Conservation (phyloP, 2,797 vertebrate species). For the Neoniphon sammara region DNA sequence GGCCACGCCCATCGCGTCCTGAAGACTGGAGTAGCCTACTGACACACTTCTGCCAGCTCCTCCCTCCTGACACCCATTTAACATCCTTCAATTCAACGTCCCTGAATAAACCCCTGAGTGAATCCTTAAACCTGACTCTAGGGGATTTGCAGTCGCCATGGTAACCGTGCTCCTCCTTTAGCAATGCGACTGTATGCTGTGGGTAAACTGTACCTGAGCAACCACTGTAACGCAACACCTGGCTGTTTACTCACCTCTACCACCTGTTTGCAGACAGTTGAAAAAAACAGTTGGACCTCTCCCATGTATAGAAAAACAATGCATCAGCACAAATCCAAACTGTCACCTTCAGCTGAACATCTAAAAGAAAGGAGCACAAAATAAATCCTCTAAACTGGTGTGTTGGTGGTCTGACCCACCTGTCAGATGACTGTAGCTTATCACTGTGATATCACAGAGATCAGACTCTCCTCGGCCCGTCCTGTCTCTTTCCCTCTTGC, state of each 20-base stretch:
- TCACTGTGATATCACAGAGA: slow-evolving; percentile 8
- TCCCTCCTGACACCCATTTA: neutral
- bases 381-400: slow-evolving; percentile 4
- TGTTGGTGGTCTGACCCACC: slow-evolving; percentile 4
- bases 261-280: neutral
- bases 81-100: neutral
- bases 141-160: neutral
- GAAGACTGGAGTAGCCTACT: neutral
- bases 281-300: neutral
- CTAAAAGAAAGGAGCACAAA: neutral
- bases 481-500: neutral
- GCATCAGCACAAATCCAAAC: slow-evolving; percentile 1
- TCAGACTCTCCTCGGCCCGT: neutral
- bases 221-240: slow-evolving; percentile 3
- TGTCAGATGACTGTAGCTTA: slow-evolving; percentile 2
- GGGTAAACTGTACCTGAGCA: slow-evolving; percentile 1
- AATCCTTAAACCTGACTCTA: neutral
- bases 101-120: neutral
- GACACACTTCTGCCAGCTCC: neutral
- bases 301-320: neutral
- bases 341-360: slow-evolving; percentile 12
- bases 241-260: neutral
- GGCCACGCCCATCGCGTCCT: slow-evolving; percentile 11
- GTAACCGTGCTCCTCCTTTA: neutral
- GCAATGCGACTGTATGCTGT: neutral